Base-by-base conservation (phyloP, 2,888 invertebrate species). In the Plagodis dolabraria region DNA sequence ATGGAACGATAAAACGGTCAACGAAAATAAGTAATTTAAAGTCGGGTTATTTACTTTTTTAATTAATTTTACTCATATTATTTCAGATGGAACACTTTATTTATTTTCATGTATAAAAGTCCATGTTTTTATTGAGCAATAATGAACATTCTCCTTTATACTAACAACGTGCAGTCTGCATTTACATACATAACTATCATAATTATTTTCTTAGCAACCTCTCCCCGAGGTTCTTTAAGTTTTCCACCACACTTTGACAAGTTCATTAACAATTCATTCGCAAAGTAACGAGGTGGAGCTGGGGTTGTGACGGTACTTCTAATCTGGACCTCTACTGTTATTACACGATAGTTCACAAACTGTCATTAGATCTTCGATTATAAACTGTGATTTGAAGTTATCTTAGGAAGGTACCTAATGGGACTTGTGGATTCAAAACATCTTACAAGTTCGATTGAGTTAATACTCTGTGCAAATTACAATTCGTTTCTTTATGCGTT, bases 261-360 rank as follows among this genome's bases (percentile, higher is more conserved):
- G 71, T 75, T 79, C 77, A 80, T 82, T 80, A 79, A 79, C 59
- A 80, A 81, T 81, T 80, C 76, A 79, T 78, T 79, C 75, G 73
- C 70, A 62, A 68, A 70, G 71, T 71, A 59, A 48, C 67, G 69
- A 70, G 75, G 72, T 65, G 63, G 66, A 69, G 74, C 69, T 67
- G 69, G 43, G 47, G 48, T 47, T 64, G 61, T 71, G 68, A 68
- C 72, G 68, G 66, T 69, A 68, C 57, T 71, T 72, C 74, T 82
- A 78, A 82, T 78, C 77, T 77, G 69, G 56, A 38, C n/a, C 35
- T 36, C 50, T 47, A 58, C 52, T 38, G 33, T 52, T 6, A 33
- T 12, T 42, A 50, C 12, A 42, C 45, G 22, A 33, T 46, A 6
- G 33, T 11, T 22, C 7, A 42, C 6, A 8, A 42, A 42, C 42